Percentiles rank a stretch among this genome's conserved stretches.
Evolutionary conservation across 92 coral and sea anemone genomes (phyloP).

Genomic region (Actinostola sp.): DNA sequence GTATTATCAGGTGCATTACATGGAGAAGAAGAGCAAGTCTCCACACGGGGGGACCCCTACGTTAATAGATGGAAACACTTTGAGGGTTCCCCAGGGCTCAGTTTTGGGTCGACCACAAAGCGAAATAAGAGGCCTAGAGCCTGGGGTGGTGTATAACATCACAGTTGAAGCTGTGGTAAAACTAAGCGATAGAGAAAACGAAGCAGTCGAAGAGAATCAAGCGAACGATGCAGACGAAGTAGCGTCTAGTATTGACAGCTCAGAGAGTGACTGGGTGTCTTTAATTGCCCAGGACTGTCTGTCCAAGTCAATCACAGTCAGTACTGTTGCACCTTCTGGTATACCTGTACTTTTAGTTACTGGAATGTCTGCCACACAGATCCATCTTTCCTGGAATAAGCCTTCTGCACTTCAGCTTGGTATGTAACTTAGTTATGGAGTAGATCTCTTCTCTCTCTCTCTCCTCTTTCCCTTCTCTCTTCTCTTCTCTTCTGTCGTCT

Average conservation of each 20-base stretch:
- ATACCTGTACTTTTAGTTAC: slow-evolving; percentile 65
- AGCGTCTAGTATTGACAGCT: slow-evolving; percentile 35
- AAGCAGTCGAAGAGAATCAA: slow-evolving; percentile 28
- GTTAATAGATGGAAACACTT: slow-evolving; percentile 27
- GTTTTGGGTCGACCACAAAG: slow-evolving; percentile 37
- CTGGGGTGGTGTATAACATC: slow-evolving; percentile 67
- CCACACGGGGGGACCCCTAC: slow-evolving; percentile 47
- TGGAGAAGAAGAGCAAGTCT: slow-evolving; percentile 53
- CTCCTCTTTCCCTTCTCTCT: background rate
- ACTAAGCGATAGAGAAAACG: slow-evolving; percentile 37
- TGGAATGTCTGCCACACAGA: slow-evolving; percentile 64
- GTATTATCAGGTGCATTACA: slow-evolving; percentile 61
- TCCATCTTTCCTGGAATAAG: slow-evolving; percentile 65
- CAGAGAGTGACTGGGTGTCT: slow-evolving; percentile 37
- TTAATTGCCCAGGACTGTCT: slow-evolving; percentile 28
- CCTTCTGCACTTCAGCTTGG: slow-evolving; percentile 61
- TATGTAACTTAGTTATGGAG: slow-evolving; percentile 7
- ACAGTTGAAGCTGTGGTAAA: slow-evolving; percentile 65
- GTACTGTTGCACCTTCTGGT: slow-evolving; percentile 77
- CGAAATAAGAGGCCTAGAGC: slow-evolving; percentile 58
- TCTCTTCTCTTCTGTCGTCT: background rate
- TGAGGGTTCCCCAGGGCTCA: slow-evolving; percentile 38
- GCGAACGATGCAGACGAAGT: slow-evolving; percentile 30
- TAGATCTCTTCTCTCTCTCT: background rate
- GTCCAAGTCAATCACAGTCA: slow-evolving; percentile 56